Evolutionary conservation across 2,888 invertebrate genomes (phyloP), one percentile per base, ranked within the genome.

Genomic region (Amphipyra tragopoginis): DNA sequence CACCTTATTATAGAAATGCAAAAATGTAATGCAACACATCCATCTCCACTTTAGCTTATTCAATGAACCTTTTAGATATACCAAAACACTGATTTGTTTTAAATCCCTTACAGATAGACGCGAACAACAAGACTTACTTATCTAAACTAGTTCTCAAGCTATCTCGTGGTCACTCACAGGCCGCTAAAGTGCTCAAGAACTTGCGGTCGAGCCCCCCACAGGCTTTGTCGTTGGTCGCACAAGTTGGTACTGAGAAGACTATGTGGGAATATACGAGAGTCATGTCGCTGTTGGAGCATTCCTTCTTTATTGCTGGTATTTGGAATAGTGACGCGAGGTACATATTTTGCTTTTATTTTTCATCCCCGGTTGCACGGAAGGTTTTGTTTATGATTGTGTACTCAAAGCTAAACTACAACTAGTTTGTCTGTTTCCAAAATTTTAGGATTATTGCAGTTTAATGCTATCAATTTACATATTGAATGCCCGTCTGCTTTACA

Each of bases 211-310:
- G 92, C 69, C 91, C 93, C 0, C 90, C 93, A 0, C 94, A 95
- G 75, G 91, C 93, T 0, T 52, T 95, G 11, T 94, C 94, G 0
- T 69, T 95, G 51, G 87, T 93, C 0, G 94, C 93, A 0, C 95
- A 95, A 79, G 92, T 95, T 0, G 95, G 92, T 0, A 79, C 87
- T 0, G 92, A 93, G 79, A 95, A 95, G 65, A 91, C 91, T 0
- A 93, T 91, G 85, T 95, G 95, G 95, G 95, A 95, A 13, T 95
- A 95, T 42, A 94, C 94, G 0, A 82, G 86, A 8, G 80, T 95
- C 0, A 93, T 95, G 90, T 90, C 94, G 0, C 73, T 95, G 26
- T 67, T 95, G 42, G 93, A 94, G 53, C 94, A 93, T 81, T 94
- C 95, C 0, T 94, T 94, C 81, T 92, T 89, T 29, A 87, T 94